These are phyloP conservation scores for Pelodytes ibericus DNA, from an alignment of 2,797 vertebrate species.

Conservation along the genomic window DNA sequence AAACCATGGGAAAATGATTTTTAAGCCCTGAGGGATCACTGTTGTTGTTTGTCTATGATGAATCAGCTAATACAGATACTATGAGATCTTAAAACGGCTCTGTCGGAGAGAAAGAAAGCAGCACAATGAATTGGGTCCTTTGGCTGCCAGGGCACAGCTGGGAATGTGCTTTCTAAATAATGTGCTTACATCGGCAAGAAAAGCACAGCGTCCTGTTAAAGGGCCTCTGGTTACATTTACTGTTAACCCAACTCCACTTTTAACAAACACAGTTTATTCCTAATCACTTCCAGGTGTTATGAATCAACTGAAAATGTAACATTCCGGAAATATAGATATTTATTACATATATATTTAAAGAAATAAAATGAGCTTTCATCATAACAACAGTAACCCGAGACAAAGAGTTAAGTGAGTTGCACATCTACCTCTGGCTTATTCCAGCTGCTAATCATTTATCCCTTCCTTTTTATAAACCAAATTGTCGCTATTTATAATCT, in stretches of 20 bases:
- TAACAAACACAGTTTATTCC: conserved; percentile 29
- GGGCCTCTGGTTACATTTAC: conserved; percentile 42
- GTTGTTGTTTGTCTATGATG: conserved; percentile 63
- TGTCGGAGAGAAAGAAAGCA: conserved; percentile 60
- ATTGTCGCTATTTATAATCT: no score
- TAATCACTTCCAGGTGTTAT: conserved; percentile 15
- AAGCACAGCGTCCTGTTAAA: conserved; percentile 63
- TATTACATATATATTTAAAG: neutral
- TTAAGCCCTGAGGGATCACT: conserved; percentile 67
- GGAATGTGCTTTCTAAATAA: conserved; percentile 66
- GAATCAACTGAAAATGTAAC: conserved; percentile 50
- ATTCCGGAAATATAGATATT: neutral
- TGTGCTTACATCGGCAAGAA: conserved; percentile 58
- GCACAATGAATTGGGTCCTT: conserved; percentile 72
- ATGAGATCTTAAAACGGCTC: conserved; percentile 60
- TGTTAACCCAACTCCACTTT: conserved; percentile 46
- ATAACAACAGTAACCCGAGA: conserved; percentile 1
- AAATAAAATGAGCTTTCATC: neutral
- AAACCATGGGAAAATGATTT: conserved; percentile 65
- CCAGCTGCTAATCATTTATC: neutral
- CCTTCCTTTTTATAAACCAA: no score
- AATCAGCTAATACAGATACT: conserved; percentile 66
- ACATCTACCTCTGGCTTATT: neutral
- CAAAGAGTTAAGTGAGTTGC: neutral
- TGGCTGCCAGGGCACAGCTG: conserved; percentile 86